Evolutionary conservation across 2,113 vertebrate species (phyloP).

Genomic region (Chunga burmeisteri): DNA sequence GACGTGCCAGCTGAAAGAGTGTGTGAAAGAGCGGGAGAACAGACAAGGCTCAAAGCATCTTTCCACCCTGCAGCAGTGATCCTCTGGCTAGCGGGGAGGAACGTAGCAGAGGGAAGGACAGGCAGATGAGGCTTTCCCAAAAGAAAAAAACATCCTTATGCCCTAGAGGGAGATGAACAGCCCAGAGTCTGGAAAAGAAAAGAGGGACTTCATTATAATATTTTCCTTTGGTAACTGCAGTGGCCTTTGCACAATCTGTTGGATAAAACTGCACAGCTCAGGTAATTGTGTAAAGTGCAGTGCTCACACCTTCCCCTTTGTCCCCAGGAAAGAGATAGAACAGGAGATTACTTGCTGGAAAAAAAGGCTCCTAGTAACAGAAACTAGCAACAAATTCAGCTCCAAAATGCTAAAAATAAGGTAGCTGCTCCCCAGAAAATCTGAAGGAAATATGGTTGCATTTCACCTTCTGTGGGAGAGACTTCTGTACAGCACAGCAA

Average conservation of each 20-base stretch:
- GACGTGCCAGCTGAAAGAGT: neutral
- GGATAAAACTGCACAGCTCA: neutral
- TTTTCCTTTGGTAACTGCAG: neutral
- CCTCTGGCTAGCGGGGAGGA: neutral
- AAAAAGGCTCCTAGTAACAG: neutral
- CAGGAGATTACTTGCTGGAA: neutral
- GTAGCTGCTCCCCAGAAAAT: neutral
- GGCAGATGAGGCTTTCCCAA: neutral
- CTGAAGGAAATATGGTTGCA: neutral
- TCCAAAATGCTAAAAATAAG: neutral
- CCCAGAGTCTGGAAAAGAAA: neutral
- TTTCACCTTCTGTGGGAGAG: neutral
- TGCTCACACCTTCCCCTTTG: neutral
- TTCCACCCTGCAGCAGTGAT: neutral
- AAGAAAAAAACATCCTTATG: neutral
- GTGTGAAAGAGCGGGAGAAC: neutral
- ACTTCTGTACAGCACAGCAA: neutral
- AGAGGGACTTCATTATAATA: neutral
- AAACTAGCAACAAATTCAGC: neutral
- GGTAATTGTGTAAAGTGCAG: neutral
- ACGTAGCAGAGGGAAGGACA: neutral
- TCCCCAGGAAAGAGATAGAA: neutral
- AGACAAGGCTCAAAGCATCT: neutral
- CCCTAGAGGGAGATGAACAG: accelerated
- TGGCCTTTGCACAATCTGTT: neutral